phyloP scores from a whole-genome alignment of 2,888 invertebrate species.

The Eumacrocentrus americanus region DNA sequence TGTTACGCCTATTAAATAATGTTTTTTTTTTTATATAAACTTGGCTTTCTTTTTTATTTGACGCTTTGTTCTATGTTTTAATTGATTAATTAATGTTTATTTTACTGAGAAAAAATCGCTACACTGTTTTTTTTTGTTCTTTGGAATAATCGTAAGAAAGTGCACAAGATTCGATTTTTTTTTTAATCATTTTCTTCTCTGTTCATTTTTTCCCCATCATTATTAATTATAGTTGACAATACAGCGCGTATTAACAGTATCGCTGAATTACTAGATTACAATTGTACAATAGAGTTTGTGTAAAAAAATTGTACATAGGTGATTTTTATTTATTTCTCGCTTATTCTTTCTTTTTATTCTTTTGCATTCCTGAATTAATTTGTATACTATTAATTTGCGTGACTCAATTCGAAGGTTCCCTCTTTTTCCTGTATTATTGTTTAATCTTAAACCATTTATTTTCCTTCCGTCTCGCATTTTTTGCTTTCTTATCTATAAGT shows the following conservation, averaged over 20 bases:
- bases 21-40: too few relatives aligned
- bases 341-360: too few relatives aligned
- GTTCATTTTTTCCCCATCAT: background rate
- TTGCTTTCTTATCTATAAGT: background rate
- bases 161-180: slow-evolving; percentile 42
- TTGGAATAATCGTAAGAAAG: slow-evolving; percentile 54
- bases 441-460: background rate
- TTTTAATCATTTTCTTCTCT: slow-evolving; percentile 4
- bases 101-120: slow-evolving; percentile 50
- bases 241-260: slow-evolving; percentile 41
- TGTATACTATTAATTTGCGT: background rate
- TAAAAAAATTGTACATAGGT: slow-evolving; percentile 51
- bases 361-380: background rate
- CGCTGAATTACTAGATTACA: slow-evolving; percentile 51
- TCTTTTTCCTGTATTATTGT: background rate
- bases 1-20: slow-evolving; percentile 6
- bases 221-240: slow-evolving; percentile 14
- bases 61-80: background rate
- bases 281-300: slow-evolving; percentile 48
- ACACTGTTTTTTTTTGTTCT: slow-evolving; percentile 52
- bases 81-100: slow-evolving; percentile 23
- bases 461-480: background rate
- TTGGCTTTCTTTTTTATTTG: background rate
- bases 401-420: background rate
- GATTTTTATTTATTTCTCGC: slow-evolving; percentile 37